A percentile compares a stretch with the other conserved stretches of the same genome.
Conservation (phyloP, 2,888 invertebrate species). For the Thalpophila matura region DNA sequence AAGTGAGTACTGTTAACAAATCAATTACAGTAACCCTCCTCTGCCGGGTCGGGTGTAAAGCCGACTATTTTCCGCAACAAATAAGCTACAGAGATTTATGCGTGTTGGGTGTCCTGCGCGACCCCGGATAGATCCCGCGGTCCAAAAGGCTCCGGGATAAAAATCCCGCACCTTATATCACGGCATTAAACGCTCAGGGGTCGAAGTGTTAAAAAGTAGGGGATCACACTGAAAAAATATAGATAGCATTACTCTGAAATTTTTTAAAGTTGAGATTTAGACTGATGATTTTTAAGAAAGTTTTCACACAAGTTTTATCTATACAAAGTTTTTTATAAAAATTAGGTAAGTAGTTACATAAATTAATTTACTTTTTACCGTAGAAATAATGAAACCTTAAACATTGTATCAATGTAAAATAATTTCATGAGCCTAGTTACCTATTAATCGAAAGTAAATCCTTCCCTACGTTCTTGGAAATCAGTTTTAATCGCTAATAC, state of each 20-base stretch:
- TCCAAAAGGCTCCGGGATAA: conserved; percentile 62
- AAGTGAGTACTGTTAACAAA: conserved; percentile 67
- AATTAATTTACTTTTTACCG: no score
- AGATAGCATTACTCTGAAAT: conserved; percentile 33
- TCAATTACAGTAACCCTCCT: conserved; percentile 64
- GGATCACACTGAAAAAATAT: conserved; percentile 45
- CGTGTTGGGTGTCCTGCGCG: conserved; percentile 58
- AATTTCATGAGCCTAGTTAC: no score
- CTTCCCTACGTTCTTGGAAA: no score
- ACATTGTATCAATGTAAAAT: no score
- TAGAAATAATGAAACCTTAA: no score
- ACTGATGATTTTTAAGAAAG: background rate
- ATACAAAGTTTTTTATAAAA: background rate
- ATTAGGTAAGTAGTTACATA: no score
- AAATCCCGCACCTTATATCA: conserved; percentile 74
- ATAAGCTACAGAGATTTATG: conserved; percentile 75
- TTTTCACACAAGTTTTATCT: conserved; percentile 21
- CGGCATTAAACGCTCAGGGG: conserved; percentile 68
- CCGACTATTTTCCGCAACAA: conserved; percentile 73
- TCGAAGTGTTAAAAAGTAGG: conserved; percentile 54
- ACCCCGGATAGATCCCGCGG: conserved; percentile 50
- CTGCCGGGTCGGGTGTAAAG: conserved; percentile 45
- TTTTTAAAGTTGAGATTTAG: conserved; percentile 36
- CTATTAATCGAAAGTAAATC: no score
- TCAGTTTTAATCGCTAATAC: no score